A percentile compares a stretch with the other conserved stretches of the same genome.
Evolutionary conservation across 2,797 vertebrate genomes (phyloP).

Genomic region (Bryconaethiops microstoma): DNA sequence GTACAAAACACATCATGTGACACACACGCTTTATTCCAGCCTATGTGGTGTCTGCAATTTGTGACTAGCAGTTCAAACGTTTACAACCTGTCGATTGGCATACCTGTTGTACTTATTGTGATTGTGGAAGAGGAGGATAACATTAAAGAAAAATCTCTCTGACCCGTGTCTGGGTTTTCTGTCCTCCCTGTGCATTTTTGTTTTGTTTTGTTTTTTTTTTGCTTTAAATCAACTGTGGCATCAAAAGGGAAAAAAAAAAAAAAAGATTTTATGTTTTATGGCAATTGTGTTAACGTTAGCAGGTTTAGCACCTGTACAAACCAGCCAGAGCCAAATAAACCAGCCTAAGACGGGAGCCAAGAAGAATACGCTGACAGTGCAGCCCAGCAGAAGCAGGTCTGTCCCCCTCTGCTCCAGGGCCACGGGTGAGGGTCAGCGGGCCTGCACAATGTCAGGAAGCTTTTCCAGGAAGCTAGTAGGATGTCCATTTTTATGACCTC

Average conservation of each 20-base stretch:
- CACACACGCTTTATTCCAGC: slow-evolving; percentile 32
- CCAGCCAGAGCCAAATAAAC: background rate
- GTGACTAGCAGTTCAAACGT: slow-evolving; percentile 69
- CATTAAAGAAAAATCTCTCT: slow-evolving; percentile 28
- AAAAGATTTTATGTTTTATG: background rate
- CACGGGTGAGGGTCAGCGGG: slow-evolving; percentile 4
- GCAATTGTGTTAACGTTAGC: slow-evolving; percentile 29
- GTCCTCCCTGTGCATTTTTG: background rate
- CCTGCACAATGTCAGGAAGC: slow-evolving; percentile 34
- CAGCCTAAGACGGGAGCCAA: background rate
- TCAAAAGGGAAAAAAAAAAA: background rate
- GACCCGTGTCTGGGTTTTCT: slow-evolving; percentile 10
- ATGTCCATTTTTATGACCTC: slow-evolving; percentile 10
- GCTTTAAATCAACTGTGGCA: background rate
- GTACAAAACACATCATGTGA: slow-evolving; percentile 12
- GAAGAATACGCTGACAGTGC: slow-evolving; percentile 14
- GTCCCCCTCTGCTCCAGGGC: background rate
- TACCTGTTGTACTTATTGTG: slow-evolving; percentile 50
- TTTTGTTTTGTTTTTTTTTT: no score
- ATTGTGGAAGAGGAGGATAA: slow-evolving; percentile 35
- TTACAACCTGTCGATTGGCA: slow-evolving; percentile 71
- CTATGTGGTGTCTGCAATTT: slow-evolving; percentile 57
- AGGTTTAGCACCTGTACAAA: slow-evolving; percentile 35
- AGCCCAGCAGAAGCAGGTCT: background rate
- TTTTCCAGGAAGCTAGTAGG: slow-evolving; percentile 32